Evolutionary conservation across 2,888 invertebrate species (phyloP), one percentile per base, ranked within the genome.

Genomic region (Hanleya hanleyi): DNA sequence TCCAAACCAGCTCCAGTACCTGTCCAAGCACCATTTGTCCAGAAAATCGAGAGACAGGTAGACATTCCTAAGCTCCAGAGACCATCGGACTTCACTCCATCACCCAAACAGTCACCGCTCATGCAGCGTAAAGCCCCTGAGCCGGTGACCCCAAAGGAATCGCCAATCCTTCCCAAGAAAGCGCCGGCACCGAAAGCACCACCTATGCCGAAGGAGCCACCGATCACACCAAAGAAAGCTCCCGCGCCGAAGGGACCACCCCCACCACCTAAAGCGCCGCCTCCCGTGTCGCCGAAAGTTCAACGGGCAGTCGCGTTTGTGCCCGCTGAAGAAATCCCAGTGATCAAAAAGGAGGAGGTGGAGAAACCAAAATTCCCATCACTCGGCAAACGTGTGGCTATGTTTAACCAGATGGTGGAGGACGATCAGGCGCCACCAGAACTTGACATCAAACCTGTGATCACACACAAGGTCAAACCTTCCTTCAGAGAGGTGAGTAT

Each of bases 51-150:
- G 29, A 32, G 26, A 29, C 57, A 57, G 29, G 5, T 57, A 29
- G 49, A 84, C 51, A 77, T 82, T 32, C 80, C 83, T 9, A 84
- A 84, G 72, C 77, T 85, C 47, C 84, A 86, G 65, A 75, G 81
- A 41, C 84, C 83, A 37, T 80, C 81, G 32, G 79, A 79, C 15
- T 77, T 80, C 36, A 61, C 78, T 18, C 73, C 78, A 7, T 76
- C 77, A 36, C 77, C 77, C 32, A 69, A 73, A 67, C 73, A 71
- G 7, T 69, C 71, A 41, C 71, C 75, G 22, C 15, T 29, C 32
- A 33, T 32, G 12, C 35, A 35, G 6, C 36, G 26, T 5, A 35
- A 26, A 37, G 18, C 18, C 15, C 47, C 47, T 67, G 1, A 7
- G 32, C 49, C 15, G 1, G 22, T 47, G 7, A 29, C 71, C 67